Evolutionary conservation across 1,140 invertebrate species (phyloP).

Genomic region (Lanistes nyassanus): DNA sequence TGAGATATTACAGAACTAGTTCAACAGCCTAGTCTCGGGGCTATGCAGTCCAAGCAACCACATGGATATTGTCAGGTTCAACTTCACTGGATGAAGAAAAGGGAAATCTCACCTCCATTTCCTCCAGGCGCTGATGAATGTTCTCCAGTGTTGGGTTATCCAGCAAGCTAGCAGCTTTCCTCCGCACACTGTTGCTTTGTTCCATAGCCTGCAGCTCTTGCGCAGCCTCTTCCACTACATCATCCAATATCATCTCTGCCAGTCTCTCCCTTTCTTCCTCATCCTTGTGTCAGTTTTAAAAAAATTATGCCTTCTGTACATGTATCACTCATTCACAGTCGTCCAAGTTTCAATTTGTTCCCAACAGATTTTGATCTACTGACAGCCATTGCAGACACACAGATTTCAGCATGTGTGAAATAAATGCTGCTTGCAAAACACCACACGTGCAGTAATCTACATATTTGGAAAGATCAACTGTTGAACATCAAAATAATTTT

Average conservation of each 20-base stretch:
- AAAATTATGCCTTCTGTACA: not conserved
- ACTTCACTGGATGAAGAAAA: not conserved
- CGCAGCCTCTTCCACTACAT: slow-evolving; percentile 42
- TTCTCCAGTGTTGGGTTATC: slow-evolving; percentile 54
- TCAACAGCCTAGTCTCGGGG: not conserved
- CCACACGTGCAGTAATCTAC: too few relatives aligned
- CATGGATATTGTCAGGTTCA: not conserved
- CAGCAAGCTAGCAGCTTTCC: slow-evolving; percentile 41
- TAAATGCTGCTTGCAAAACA: too few relatives aligned
- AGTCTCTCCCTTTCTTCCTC: slow-evolving; percentile 34
- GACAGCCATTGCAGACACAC: too few relatives aligned
- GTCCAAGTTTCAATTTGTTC: too few relatives aligned
- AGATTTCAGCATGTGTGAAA: too few relatives aligned
- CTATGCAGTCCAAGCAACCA: not conserved
- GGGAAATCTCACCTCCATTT: slow-evolving; percentile 53
- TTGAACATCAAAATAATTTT: too few relatives aligned
- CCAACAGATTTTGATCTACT: too few relatives aligned
- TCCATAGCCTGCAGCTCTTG: slow-evolving; percentile 37
- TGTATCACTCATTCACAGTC: not conserved
- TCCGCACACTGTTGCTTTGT: slow-evolving; percentile 20
- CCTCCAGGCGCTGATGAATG: slow-evolving; percentile 46
- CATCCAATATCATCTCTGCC: slow-evolving; percentile 45
- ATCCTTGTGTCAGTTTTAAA: slow-evolving; percentile 30
- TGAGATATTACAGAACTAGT: too few relatives aligned
- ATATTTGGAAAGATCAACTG: too few relatives aligned